A percentile compares a stretch with the other conserved stretches of the same genome.
phyloP scores from a whole-genome alignment of 2,113 vertebrate species.

The Hirundichthys speculiger region DNA sequence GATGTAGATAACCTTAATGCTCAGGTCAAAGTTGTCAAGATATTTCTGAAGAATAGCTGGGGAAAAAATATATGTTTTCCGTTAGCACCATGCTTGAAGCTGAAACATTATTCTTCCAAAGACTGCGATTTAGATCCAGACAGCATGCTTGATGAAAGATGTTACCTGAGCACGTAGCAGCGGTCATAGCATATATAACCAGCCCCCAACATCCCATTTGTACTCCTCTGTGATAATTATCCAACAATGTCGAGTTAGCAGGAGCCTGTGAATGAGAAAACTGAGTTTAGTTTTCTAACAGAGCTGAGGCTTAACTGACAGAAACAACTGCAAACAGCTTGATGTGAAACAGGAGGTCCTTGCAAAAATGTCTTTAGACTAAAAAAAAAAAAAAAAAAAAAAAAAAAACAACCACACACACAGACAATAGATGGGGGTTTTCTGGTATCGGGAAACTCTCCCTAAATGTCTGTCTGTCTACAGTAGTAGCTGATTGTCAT shows the following conservation, averaged over 20 bases:
- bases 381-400: background rate
- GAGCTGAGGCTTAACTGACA: too few species aligned
- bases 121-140: background rate
- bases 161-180: slow-evolving; percentile 93
- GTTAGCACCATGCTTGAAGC: background rate
- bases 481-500: slow-evolving; percentile 24
- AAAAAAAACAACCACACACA: too few species aligned
- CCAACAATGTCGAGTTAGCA: slow-evolving; percentile 86
- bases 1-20: slow-evolving; percentile 95
- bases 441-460: background rate
- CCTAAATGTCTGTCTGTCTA: background rate
- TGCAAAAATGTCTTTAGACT: background rate
- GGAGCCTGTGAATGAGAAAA: slow-evolving; percentile 77
- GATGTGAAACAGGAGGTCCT: too few species aligned
- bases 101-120: background rate
- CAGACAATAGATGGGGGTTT: too few species aligned
- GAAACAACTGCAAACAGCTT: too few species aligned
- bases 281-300: background rate
- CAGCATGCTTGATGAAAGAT: background rate
- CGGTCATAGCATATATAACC: slow-evolving; percentile 95
- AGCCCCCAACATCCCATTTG: slow-evolving; percentile 99
- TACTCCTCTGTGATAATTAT: slow-evolving; percentile 90
- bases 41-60: slow-evolving; percentile 96
- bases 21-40: slow-evolving; percentile 95
- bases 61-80: background rate